Evolutionary conservation across 2,113 vertebrate species (phyloP).

Genomic region (Zingel zingel): DNA sequence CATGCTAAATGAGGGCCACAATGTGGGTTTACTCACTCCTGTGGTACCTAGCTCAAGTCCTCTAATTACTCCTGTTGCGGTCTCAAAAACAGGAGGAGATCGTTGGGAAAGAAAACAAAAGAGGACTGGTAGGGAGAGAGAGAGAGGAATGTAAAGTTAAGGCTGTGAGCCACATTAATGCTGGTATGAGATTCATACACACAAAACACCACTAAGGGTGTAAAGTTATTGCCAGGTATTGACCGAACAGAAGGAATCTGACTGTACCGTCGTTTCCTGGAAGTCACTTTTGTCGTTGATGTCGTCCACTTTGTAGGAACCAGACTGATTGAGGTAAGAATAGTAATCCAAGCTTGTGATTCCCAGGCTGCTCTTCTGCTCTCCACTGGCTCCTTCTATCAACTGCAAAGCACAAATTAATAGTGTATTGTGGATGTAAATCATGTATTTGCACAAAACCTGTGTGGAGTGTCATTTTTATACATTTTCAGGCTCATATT

Average conservation of each 20-base stretch:
- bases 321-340: slow-evolving; percentile 95
- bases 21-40: slow-evolving; percentile 52
- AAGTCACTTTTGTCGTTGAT: slow-evolving; percentile 96
- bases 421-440: not conserved
- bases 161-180: slow-evolving; percentile 26
- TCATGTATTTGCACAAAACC: not conserved
- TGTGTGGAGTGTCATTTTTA: not conserved
- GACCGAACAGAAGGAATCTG: not conserved
- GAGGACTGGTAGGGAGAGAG: slow-evolving; percentile 19
- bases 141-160: slow-evolving; percentile 25
- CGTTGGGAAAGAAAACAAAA: slow-evolving; percentile 54
- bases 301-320: slow-evolving; percentile 98
- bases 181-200: slow-evolving; percentile 20
- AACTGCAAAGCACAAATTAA: slow-evolving; percentile 81
- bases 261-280: slow-evolving; percentile 92
- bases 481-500: not conserved
- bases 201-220: slow-evolving; percentile 17
- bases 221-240: not conserved
- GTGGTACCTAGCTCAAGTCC: slow-evolving; percentile 47
- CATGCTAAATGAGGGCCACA: slow-evolving; percentile 30
- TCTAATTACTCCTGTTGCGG: slow-evolving; percentile 73
- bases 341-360: slow-evolving; percentile 97
- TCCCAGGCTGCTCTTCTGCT: slow-evolving; percentile 93
- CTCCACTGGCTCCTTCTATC: slow-evolving; percentile 92
- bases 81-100: slow-evolving; percentile 70